These are phyloP conservation scores for Caenorhabditis sinica DNA, from an alignment of 2,888 invertebrate genomes.

Conservation along the genomic window DNA sequence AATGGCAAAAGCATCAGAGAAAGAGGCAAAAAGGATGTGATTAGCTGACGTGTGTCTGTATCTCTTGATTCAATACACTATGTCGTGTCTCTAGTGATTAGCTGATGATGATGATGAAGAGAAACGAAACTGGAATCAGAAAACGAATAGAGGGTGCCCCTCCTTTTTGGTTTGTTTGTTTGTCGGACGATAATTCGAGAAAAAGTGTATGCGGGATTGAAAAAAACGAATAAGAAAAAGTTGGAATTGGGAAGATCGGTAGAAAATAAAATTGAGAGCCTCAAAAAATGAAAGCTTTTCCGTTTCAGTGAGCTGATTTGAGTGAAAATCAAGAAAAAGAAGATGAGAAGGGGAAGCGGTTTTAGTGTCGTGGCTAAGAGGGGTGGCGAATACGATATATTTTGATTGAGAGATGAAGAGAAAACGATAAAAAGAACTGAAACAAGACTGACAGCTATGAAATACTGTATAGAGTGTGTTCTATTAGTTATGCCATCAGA, in stretches of 20 bases:
- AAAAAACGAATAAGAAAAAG: neutral
- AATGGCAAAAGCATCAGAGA: constrained; percentile 54
- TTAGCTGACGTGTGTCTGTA: constrained; percentile 51
- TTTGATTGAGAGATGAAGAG: constrained; percentile 16
- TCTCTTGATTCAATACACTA: constrained; percentile 17
- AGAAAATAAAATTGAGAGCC: neutral
- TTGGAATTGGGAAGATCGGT: constrained; percentile 3
- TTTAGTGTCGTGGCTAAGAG: constrained; percentile 18
- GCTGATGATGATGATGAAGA: constrained; percentile 62
- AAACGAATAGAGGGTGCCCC: constrained; percentile 40
- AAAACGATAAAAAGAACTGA: constrained; percentile 43
- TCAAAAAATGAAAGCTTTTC: constrained; percentile 16
- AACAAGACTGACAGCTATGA: constrained; percentile 44
- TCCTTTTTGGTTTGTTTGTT: constrained; percentile 61
- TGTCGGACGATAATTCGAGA: constrained; percentile 56
- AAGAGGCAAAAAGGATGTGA: constrained; percentile 49
- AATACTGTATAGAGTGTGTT: constrained; percentile 19
- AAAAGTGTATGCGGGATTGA: constrained; percentile 10
- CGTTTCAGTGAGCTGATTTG: constrained; percentile 54
- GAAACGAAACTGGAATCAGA: constrained; percentile 53
- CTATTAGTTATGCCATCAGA: neutral
- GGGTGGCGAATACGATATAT: constrained; percentile 29
- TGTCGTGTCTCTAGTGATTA: constrained; percentile 45
- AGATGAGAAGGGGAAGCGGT: constrained; percentile 38
- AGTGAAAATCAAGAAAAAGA: constrained; percentile 5